These are phyloP conservation scores for Pseudanteris insignis DNA, from an alignment of 2,888 invertebrate species.

Conservation along the genomic window DNA sequence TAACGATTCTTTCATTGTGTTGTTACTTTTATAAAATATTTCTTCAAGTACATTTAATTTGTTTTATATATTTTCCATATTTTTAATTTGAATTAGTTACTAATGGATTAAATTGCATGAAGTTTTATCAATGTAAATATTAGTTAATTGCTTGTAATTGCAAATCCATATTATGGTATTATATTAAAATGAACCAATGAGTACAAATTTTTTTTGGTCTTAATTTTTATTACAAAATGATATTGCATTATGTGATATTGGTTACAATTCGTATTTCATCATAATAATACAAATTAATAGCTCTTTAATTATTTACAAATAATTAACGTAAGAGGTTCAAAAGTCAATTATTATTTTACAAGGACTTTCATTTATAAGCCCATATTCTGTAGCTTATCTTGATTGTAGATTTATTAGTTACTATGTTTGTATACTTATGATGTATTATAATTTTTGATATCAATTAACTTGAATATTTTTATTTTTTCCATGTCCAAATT, in stretches of 20 bases:
- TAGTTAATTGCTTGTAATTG: conserved; percentile 7
- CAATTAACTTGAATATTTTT: conserved; percentile 20
- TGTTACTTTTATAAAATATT: conserved; percentile 6
- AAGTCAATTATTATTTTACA: conserved; percentile 7
- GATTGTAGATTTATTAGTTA: conserved; percentile 18
- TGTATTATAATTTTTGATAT: conserved; percentile 24
- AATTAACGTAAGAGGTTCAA: conserved; percentile 2
- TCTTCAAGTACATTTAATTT: conserved; percentile 11
- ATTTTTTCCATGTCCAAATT: conserved; percentile 20
- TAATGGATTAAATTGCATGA: too few species aligned
- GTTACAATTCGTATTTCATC: conserved; percentile 2
- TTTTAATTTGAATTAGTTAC: conserved; percentile 4
- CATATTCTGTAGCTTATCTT: conserved; percentile 13
- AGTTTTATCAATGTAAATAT: conserved; percentile 13
- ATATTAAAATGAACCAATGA: conserved; percentile 7
- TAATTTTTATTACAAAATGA: neutral
- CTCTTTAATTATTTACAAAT: conserved; percentile 5
- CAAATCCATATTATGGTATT: conserved; percentile 6
- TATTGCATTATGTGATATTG: conserved; percentile 24
- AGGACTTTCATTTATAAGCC: conserved; percentile 15
- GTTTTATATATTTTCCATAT: conserved; percentile 15
- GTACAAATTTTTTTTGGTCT: conserved; percentile 7
- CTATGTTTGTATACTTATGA: conserved; percentile 6
- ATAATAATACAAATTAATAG: neutral
- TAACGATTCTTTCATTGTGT: conserved; percentile 11